phyloP scores from a whole-genome alignment of 2,797 vertebrate genomes.

The Buceros bicornis region DNA sequence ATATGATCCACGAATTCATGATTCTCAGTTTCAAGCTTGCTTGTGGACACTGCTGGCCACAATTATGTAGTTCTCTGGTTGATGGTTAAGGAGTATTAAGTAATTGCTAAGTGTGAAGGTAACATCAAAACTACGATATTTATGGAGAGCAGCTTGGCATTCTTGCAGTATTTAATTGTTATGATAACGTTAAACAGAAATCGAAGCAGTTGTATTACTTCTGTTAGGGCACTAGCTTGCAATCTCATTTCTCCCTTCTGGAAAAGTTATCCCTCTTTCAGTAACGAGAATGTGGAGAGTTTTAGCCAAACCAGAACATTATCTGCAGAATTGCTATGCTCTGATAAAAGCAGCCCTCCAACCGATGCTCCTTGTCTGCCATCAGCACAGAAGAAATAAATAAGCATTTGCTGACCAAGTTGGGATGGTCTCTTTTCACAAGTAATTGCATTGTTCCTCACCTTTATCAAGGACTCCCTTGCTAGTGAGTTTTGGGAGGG shows the following conservation, averaged over 20 bases:
- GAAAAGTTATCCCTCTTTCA: conserved; percentile 64
- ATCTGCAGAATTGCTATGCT: conserved; percentile 45
- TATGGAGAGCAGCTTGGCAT: not conserved
- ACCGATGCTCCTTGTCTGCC: conserved; percentile 83
- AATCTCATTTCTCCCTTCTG: not conserved
- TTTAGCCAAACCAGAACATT: conserved; percentile 56
- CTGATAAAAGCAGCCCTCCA: conserved; percentile 75
- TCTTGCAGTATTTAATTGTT: not conserved
- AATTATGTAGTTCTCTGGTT: not conserved
- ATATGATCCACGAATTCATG: not conserved
- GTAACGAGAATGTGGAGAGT: conserved; percentile 71
- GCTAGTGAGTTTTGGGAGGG: conserved; percentile 77
- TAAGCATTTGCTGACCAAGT: conserved; percentile 78
- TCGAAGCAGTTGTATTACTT: not conserved
- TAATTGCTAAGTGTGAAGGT: not conserved
- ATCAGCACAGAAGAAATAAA: conserved; percentile 81
- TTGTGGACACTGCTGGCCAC: not conserved
- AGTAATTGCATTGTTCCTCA: conserved; percentile 77
- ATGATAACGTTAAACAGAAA: not conserved
- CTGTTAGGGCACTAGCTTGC: not conserved
- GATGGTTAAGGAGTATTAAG: not conserved
- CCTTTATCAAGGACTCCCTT: conserved; percentile 74
- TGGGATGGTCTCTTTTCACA: conserved; percentile 52
- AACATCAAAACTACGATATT: not conserved
- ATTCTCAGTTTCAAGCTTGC: not conserved